Evolutionary conservation across 2,888 invertebrate species (phyloP).

Genomic region (Meloe dianella): DNA sequence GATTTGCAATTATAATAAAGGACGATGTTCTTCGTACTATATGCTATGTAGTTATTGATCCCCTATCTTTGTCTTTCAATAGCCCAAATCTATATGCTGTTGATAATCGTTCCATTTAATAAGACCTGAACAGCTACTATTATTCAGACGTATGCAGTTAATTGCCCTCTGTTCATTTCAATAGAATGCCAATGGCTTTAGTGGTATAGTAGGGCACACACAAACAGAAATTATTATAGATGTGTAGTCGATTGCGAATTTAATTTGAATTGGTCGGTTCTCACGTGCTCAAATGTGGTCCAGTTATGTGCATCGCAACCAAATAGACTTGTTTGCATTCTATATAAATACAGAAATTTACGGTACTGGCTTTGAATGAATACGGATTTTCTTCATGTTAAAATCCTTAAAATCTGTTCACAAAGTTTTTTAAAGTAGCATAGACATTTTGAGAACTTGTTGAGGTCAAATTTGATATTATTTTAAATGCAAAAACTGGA

Average conservation of each 20-base stretch:
- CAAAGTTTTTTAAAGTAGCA: neutral
- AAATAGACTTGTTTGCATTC: neutral
- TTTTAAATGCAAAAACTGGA: constrained; percentile 30
- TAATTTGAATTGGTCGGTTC: constrained; percentile 24
- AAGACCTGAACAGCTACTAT: constrained; percentile 32
- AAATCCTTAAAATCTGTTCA: neutral
- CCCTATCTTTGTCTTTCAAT: neutral
- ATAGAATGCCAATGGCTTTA: constrained; percentile 43
- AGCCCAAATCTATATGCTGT: neutral
- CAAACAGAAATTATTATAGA: constrained; percentile 37
- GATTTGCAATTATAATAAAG: constrained; percentile 31
- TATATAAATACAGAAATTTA: neutral
- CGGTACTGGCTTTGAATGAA: neutral
- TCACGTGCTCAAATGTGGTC: constrained; percentile 14
- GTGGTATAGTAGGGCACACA: constrained; percentile 24
- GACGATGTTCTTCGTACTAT: constrained; percentile 17
- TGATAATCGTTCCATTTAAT: constrained; percentile 32
- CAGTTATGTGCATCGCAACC: neutral
- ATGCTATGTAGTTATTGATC: constrained; percentile 13
- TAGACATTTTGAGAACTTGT: too few relatives aligned
- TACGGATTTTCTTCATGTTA: neutral
- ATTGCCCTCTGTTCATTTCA: constrained; percentile 40
- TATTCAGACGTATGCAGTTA: constrained; percentile 43
- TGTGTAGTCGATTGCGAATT: constrained; percentile 39
- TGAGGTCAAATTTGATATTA: constrained; percentile 1